phyloP scores from a whole-genome alignment of 2,888 invertebrate species.

The Cosmopolites sordidus region DNA sequence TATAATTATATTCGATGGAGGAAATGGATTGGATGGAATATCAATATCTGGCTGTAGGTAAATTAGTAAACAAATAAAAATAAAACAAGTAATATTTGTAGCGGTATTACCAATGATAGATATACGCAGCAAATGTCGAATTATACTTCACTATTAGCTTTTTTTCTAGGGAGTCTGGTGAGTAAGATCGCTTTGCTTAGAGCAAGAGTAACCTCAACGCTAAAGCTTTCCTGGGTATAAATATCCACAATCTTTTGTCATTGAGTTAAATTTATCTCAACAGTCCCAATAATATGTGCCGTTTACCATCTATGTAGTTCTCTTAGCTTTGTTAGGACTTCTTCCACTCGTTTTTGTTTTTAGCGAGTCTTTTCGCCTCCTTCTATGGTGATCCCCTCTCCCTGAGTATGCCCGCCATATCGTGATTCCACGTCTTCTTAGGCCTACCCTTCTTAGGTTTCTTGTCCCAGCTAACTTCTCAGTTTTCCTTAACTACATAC shows the following conservation, averaged over 20 bases:
- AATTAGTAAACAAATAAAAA: conserved; percentile 87
- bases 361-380: too few relatives aligned
- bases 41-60: conserved; percentile 81
- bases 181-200: conserved; percentile 93
- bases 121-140: conserved; percentile 90
- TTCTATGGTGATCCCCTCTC: too few relatives aligned
- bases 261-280: conserved; percentile 86
- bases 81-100: conserved; percentile 81
- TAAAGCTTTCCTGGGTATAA: conserved; percentile 88
- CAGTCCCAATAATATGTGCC: too few relatives aligned
- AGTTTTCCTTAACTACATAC: too few relatives aligned
- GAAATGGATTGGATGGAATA: conserved; percentile 93
- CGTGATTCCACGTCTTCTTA: too few relatives aligned
- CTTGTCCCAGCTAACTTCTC: too few relatives aligned
- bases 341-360: too few relatives aligned
- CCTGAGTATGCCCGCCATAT: too few relatives aligned
- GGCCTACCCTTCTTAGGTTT: too few relatives aligned
- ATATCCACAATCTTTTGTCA: conserved; percentile 93
- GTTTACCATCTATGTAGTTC: too few relatives aligned
- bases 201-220: conserved; percentile 86
- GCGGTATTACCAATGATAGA: conserved; percentile 88
- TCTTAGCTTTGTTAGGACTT: too few relatives aligned
- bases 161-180: conserved; percentile 92
- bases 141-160: conserved; percentile 71
- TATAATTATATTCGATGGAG: conserved; percentile 89